Percentiles rank a stretch among this genome's conserved stretches.
phyloP scores from a whole-genome alignment of 2,113 vertebrate species.

The Fulica atra region DNA sequence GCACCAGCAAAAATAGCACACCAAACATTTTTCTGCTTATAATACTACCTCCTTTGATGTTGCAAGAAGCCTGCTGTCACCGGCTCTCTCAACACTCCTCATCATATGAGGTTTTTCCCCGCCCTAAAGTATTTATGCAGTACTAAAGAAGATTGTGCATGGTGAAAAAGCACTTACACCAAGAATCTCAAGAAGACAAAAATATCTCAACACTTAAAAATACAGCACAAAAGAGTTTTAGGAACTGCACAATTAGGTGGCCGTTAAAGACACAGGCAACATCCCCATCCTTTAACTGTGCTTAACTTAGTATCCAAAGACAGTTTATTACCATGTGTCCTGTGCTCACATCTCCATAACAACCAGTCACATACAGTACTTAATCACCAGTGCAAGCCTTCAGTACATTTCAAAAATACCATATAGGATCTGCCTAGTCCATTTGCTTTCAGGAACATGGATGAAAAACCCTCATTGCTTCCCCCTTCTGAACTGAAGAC shows the following conservation, averaged over 20 bases:
- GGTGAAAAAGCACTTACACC: neutral
- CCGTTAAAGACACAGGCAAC: neutral
- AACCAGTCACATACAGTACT: slow-evolving; percentile 25
- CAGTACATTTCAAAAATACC: neutral
- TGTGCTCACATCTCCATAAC: too few species aligned
- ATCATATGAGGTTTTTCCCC: accelerated
- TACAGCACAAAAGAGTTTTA: neutral
- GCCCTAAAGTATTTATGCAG: neutral
- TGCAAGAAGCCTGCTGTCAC: neutral
- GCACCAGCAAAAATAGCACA: neutral
- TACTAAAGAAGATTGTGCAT: neutral
- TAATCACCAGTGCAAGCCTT: neutral
- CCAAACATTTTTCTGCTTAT: neutral
- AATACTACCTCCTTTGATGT: neutral
- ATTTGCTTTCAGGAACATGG: neutral
- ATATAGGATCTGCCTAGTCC: neutral
- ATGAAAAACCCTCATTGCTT: neutral
- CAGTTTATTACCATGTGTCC: neutral
- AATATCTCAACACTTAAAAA: neutral
- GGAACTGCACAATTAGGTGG: neutral
- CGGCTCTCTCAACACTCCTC: neutral
- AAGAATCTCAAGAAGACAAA: neutral
- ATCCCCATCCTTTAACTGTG: neutral
- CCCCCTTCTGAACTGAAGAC: neutral
- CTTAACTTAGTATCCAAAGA: neutral